A percentile compares a stretch with the other conserved stretches of the same genome.
phyloP scores from a whole-genome alignment of 2,888 invertebrate genomes.

The Cephus pulcher region DNA sequence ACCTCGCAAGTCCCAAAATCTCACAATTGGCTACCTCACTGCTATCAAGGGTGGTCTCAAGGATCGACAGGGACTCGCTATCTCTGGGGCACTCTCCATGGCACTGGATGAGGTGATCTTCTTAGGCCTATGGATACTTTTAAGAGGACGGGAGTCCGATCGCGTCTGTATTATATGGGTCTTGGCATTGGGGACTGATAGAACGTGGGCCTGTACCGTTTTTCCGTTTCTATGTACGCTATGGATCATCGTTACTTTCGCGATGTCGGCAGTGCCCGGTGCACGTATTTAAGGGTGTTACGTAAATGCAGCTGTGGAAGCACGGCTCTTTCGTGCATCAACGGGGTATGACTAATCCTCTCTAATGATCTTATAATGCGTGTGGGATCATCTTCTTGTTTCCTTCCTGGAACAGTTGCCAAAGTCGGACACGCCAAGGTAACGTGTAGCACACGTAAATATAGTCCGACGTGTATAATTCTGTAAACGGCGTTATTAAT shows the following conservation, averaged over 20 bases:
- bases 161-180: background rate
- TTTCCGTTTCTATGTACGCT: background rate
- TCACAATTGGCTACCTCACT: constrained; percentile 89
- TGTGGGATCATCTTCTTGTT: background rate
- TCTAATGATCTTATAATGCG: background rate
- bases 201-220: background rate
- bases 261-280: background rate
- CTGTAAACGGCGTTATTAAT: background rate
- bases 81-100: constrained; percentile 91
- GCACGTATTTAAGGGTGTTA: background rate
- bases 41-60: constrained; percentile 82
- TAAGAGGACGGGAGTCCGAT: background rate
- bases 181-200: too few species aligned
- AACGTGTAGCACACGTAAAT: background rate
- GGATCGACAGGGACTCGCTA: constrained; percentile 85
- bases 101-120: constrained; percentile 82
- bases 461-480: background rate
- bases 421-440: background rate
- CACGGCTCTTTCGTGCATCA: background rate
- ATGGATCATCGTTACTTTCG: background rate
- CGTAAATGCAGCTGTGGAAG: background rate
- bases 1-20: constrained; percentile 57
- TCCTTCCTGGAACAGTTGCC: background rate
- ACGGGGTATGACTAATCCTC: background rate
- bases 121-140: background rate